Conservation (phyloP, 2,113 vertebrate genomes). For the Actenoides lindsayi region DNA sequence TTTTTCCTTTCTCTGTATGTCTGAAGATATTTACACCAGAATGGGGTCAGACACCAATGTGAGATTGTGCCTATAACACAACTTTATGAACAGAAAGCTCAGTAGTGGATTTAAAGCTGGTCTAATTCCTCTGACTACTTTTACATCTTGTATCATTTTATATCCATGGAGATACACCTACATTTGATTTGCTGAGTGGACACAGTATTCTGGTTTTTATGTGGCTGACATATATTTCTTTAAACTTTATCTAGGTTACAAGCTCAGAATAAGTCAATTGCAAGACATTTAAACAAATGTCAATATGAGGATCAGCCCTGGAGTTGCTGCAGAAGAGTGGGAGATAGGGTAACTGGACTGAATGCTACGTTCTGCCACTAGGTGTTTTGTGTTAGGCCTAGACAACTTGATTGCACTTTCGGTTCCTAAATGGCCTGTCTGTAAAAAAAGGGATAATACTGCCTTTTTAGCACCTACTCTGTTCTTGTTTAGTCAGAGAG, state of each 20-base stretch:
- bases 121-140: not conserved
- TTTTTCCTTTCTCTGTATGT: not conserved
- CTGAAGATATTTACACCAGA: not conserved
- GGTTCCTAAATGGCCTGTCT: not conserved
- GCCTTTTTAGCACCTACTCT: not conserved
- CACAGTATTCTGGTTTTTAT: not conserved
- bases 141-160: not conserved
- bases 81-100: not conserved
- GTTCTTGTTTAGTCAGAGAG: not conserved
- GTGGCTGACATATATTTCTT: not conserved
- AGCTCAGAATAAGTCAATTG: not conserved
- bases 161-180: not conserved
- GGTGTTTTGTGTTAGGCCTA: not conserved
- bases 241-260: not conserved
- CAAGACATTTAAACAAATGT: not conserved
- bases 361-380: accelerated
- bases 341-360: not conserved
- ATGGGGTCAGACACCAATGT: not conserved
- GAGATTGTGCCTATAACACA: not conserved
- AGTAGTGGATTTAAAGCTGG: not conserved
- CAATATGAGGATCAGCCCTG: not conserved
- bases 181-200: not conserved
- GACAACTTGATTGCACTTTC: not conserved
- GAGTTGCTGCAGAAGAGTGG: not conserved
- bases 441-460: not conserved